Base-by-base conservation (phyloP, 1,140 invertebrate species). In the Heliconius hewitsoni region DNA sequence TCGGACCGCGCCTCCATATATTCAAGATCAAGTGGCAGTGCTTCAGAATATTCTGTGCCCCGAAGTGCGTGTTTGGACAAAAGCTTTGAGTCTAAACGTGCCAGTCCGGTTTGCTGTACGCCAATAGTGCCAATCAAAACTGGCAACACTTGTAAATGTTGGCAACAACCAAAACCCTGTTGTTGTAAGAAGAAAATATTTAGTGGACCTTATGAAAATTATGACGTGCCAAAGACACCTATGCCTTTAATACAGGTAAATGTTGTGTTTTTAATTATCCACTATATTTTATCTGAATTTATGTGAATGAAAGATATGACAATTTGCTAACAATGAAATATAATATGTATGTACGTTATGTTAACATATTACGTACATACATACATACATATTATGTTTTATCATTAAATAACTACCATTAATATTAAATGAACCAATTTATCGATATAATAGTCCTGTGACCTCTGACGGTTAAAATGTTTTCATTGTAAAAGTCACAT, bases 191-290 rank as follows among this genome's bases (percentile, higher is more conserved):
- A 93, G 81, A 94, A 93, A 82, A 52, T 81, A 8, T 95, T 93
- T 84, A 91, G 88, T 75, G 95, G 95, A 77, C 96, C 96, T 8
- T 97, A 97, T 85, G 97, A 97, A 81, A 97, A 97, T 90, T 97
- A 97, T 84, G 97, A 97, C 87, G 94, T 97, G 78, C 97, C 97
- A 78, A 97, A 95, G 91, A 95, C 95, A 74, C 95, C 95, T 27
- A 95, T 95, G 95, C 95, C 95, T 83, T 94, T 96, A 85, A 95
- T 95, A 88, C 90, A 94, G 92, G 95, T 95, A 82, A 82, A 66
- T 13, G 34, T 81, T 71, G 70, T 37, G 19, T 71, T 52, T 18
- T 13, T 52, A 16, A 16, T 46, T 46, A 4, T 46, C 4, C 13
- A 16, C 13, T 46, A 46, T 46, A 16, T 16, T 46, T 46, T 16